Base-by-base conservation (phyloP, 2,888 invertebrate species). In the Mesorhabditis belari region DNA sequence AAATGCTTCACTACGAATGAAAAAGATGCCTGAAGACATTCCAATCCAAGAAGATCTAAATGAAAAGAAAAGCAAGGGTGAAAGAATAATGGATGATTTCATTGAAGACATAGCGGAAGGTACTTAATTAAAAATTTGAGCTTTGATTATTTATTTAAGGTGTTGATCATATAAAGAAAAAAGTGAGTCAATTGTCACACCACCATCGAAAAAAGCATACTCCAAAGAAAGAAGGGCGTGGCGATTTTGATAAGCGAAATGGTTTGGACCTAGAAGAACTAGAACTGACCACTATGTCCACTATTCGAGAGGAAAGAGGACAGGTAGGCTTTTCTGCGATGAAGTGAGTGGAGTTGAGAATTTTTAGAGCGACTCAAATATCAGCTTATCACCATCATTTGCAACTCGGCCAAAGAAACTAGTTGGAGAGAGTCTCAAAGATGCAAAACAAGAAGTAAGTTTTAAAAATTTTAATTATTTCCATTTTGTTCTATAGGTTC, bases 1-100 rank as follows among this genome's bases (percentile, higher is more conserved):
- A 29, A 96, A 95, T 84, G 95, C 96, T 69, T 95, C 95, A 73
- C 94, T 96, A 85, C 88, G 93, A 71, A 92, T 94, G 70, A 93
- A 92, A 84, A 94, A 94, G 83, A 86, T 96, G 79, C 95, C 95
- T 84, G 84, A 85, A 60, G 77, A 77, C 58, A 77, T 77, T 26
- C 76, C 77, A 5, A 63, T 76, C 17, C 65, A 66, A 62, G 69
- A 68, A 52, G 58, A 67, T 28, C 57, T 58, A 9, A 71, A 70
- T 53, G 73, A 70, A 50, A 64, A 69, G 50, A 35, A 35, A 35
- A 23, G 51, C 21, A 50, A 50, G 19, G n/a, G 12, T 6, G 51
- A 50, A 21, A 21, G 21, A 23, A 50, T 50, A 6, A 50, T n/a
- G 51, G 51, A 50, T 21, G 51, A 50, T 19, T 23, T 50, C 1